These are phyloP conservation scores for Carapus acus DNA, from an alignment of 2,797 vertebrate species.

Conservation along the genomic window DNA sequence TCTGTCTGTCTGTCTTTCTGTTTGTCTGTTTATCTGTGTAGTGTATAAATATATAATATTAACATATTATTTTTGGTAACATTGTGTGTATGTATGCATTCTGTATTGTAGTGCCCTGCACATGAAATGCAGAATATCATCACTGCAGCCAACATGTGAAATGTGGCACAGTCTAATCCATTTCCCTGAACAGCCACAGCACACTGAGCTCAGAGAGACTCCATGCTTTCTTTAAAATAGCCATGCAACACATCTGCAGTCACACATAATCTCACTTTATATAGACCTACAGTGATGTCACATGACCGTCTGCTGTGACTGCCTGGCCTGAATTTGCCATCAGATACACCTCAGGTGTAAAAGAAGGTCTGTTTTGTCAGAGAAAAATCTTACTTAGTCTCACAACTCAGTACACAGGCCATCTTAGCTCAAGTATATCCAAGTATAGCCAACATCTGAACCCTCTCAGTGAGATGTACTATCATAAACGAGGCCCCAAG, in stretches of 20 bases:
- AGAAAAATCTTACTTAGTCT: slow-evolving; percentile 6
- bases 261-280: slow-evolving; percentile 32
- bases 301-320: slow-evolving; percentile 27
- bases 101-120: too few relatives aligned
- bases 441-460: not conserved
- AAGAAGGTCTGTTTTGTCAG: slow-evolving; percentile 28
- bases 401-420: not conserved
- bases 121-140: too few relatives aligned
- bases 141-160: too few relatives aligned
- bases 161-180: not conserved
- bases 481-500: not conserved
- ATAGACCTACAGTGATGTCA: slow-evolving; percentile 45
- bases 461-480: not conserved
- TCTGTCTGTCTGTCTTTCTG: too few relatives aligned
- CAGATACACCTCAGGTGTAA: slow-evolving; percentile 11
- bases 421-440: not conserved
- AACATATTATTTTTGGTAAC: too few relatives aligned
- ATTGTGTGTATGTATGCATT: too few relatives aligned
- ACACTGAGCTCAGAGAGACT: slow-evolving; percentile 16
- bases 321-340: slow-evolving; percentile 38
- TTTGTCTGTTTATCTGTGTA: too few relatives aligned
- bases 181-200: not conserved
- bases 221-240: slow-evolving; percentile 10
- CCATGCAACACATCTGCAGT: slow-evolving; percentile 22
- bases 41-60: too few relatives aligned